Conservation (phyloP, 2,888 invertebrate species). For the Hirtodrosophila trivittata region DNA sequence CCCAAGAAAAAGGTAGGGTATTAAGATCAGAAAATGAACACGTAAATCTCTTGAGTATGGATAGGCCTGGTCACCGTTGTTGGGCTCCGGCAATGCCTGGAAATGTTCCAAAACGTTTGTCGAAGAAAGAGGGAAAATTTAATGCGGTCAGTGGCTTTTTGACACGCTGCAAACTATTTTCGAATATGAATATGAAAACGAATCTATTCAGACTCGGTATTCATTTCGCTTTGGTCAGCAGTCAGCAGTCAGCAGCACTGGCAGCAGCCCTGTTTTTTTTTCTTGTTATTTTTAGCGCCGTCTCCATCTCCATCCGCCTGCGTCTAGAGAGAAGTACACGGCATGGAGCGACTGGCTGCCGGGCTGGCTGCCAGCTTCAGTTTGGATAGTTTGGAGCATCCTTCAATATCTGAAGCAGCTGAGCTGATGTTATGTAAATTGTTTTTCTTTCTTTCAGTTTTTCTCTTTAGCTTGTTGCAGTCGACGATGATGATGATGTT, state of each 20-base stretch:
- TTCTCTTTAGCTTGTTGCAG: constrained; percentile 28
- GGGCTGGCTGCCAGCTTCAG: constrained; percentile 21
- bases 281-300: constrained; percentile 72
- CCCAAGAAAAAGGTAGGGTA: constrained; percentile 14
- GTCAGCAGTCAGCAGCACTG: too few species aligned
- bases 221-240: constrained; percentile 67
- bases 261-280: constrained; percentile 29
- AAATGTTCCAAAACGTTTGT: constrained; percentile 67
- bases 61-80: background rate
- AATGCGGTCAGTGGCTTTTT: constrained; percentile 81
- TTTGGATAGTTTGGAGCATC: constrained; percentile 61
- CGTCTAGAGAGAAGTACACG: constrained; percentile 3
- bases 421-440: constrained; percentile 66
- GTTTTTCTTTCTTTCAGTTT: constrained; percentile 37
- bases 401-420: constrained; percentile 61
- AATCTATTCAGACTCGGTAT: constrained; percentile 45
- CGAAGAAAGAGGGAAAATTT: constrained; percentile 46
- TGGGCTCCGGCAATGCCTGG: constrained; percentile 52
- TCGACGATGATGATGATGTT: constrained; percentile 21
- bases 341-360: background rate
- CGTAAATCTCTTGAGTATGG: constrained; percentile 40
- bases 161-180: constrained; percentile 74
- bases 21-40: constrained; percentile 23
- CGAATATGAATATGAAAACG: constrained; percentile 42
- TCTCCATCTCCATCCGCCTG: constrained; percentile 16